phyloP scores from a whole-genome alignment of 2,888 invertebrate species.

The Megamerina dolium region DNA sequence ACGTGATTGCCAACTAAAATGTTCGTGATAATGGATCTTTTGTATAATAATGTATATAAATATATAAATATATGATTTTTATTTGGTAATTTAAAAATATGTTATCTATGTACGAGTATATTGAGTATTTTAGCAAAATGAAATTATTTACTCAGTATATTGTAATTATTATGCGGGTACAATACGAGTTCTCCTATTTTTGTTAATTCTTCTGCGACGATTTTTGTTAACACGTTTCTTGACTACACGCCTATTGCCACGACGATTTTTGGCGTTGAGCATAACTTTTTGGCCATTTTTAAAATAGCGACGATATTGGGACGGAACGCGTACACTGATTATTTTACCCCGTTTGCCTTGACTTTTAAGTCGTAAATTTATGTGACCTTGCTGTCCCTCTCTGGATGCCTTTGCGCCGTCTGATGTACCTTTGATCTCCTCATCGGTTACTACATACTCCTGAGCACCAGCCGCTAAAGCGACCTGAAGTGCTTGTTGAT shows the following conservation, averaged over 20 bases:
- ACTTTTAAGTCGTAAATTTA: conserved; percentile 32
- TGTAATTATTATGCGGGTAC: background rate
- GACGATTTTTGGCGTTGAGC: conserved; percentile 23
- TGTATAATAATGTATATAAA: too few species aligned
- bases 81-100: too few species aligned
- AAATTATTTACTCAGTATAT: too few species aligned
- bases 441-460: conserved; percentile 33
- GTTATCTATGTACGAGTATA: too few species aligned
- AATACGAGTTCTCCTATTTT: background rate
- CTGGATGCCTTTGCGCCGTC: conserved; percentile 29
- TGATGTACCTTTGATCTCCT: conserved; percentile 25
- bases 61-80: too few species aligned
- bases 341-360: conserved; percentile 29
- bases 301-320: conserved; percentile 38
- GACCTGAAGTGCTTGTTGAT: conserved; percentile 30
- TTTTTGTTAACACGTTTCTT: conserved; percentile 24
- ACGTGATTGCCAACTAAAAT: too few species aligned
- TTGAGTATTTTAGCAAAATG: too few species aligned
- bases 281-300: conserved; percentile 40
- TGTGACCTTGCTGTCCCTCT: conserved; percentile 25
- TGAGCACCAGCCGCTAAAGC: conserved; percentile 31
- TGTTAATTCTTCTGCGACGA: background rate
- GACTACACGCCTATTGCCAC: conserved; percentile 14
- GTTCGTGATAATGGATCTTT: too few species aligned
- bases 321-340: conserved; percentile 37